Base-by-base conservation (phyloP, 1,140 invertebrate genomes). In the Diabrotica undecimpunctata region DNA sequence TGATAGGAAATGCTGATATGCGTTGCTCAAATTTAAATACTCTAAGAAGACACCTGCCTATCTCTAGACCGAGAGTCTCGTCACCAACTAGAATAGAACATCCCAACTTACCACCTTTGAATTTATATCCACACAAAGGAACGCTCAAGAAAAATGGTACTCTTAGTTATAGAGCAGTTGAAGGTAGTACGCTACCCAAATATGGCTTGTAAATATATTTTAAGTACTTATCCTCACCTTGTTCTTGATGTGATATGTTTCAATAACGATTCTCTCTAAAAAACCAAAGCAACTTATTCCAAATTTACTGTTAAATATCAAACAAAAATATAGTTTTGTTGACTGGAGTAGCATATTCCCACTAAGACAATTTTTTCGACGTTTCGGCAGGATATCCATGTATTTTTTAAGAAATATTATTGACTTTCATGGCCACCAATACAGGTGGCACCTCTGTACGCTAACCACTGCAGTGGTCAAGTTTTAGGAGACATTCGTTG, bases 11-110 rank as follows among this genome's bases (percentile, higher is more conserved):
- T 54, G 75, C 73, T 0, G 78, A 79, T 55, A 79, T 79, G 78
- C 61, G 77, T 25, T 79, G 77, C 63, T 68, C 73, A 14, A 75
- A 71, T 60, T 64, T 75, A 38, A 68, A 68, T 79, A 80, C 5
- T 78, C 56, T 72, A 59, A 70, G 76, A 77, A 70, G 78, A 81
- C 13, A 81, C 80, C 1, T 63, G 13, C 65, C 66, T 8, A 61
- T 73, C 9, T 62, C 65, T 13, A 70, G 79, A 61, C 84, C 84
- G 0, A 78, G 86, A 11, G 89, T 92, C 0, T 90, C 90, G 9
- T 90, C 89, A 0, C 90, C 91, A 0, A 91, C 89, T 2, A 83
- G 88, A 67, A 91, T 92, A 68, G 90, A 92, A 73, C 85, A 91
- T 72, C 90, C 90, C 0, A 92, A 92, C 78, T 79, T 92, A 53